Percentiles rank a stretch among this genome's conserved stretches.
Evolutionary conservation across 2,797 vertebrate species (phyloP).

Genomic region (Apodemus agrarius): DNA sequence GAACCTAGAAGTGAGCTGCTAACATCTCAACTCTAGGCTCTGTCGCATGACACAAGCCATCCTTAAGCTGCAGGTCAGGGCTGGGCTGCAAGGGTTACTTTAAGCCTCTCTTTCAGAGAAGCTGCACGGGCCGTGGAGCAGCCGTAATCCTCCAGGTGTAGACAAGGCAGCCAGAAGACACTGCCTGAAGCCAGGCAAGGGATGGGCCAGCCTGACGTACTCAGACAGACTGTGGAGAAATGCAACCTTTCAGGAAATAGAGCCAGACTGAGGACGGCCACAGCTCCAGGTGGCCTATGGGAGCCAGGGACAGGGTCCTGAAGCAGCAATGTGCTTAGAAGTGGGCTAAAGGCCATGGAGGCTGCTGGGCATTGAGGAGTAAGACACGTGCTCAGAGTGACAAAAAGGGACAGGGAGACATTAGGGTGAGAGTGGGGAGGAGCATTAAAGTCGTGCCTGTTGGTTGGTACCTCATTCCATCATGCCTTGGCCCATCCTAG

Average conservation of each 20-base stretch:
- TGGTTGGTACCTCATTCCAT: background rate
- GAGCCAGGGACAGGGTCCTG: background rate
- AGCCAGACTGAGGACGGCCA: background rate
- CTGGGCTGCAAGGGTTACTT: background rate
- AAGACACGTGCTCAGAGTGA: background rate
- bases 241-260: background rate
- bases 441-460: too few relatives aligned
- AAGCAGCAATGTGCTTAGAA: background rate
- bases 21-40: background rate
- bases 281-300: background rate
- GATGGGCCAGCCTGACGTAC: background rate
- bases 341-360: background rate
- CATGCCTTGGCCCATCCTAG: background rate
- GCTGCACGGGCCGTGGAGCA: background rate
- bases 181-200: background rate
- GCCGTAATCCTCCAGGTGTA: background rate
- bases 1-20: background rate
- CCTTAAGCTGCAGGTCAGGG: background rate
- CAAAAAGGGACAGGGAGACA: background rate
- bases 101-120: fast-evolving
- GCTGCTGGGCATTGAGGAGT: background rate
- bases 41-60: background rate
- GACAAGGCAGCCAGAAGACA: background rate
- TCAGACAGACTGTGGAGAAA: background rate
- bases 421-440: background rate